Evolutionary conservation across 2,888 invertebrate genomes (phyloP).

Genomic region (Habroteleia sp.): DNA sequence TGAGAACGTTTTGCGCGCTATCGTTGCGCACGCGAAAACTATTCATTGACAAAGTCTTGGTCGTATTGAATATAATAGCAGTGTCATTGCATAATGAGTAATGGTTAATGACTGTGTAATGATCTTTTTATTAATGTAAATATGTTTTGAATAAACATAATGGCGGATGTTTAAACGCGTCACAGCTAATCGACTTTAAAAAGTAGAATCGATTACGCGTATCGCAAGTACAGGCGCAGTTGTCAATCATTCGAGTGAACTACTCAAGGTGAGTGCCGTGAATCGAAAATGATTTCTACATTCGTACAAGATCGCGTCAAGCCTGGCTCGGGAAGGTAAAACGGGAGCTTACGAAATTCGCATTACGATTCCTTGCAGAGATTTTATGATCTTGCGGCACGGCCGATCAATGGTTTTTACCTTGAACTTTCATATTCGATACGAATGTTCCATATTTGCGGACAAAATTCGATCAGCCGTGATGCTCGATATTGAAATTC

Average conservation of each 20-base stretch:
- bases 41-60: not conserved
- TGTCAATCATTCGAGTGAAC: constrained; percentile 33
- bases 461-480: constrained; percentile 50
- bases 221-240: constrained; percentile 15
- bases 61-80: constrained; percentile 6
- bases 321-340: constrained; percentile 18
- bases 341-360: constrained; percentile 33
- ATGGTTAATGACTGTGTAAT: constrained; percentile 38
- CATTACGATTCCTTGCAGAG: constrained; percentile 38
- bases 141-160: constrained; percentile 44
- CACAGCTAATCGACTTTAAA: constrained; percentile 19
- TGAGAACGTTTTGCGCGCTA: constrained; percentile 15
- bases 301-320: constrained; percentile 5
- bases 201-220: constrained; percentile 25
- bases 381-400: constrained; percentile 41
- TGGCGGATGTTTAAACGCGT: constrained; percentile 36
- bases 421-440: constrained; percentile 41
- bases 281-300: constrained; percentile 16
- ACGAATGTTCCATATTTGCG: constrained; percentile 23
- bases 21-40: not conserved
- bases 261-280: constrained; percentile 30
- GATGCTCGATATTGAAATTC: constrained; percentile 45
- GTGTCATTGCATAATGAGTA: constrained; percentile 19
- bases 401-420: constrained; percentile 35
- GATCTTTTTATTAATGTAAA: constrained; percentile 27